Evolutionary conservation across 2,113 vertebrate genomes (phyloP).

Genomic region (Lagopus leucura): DNA sequence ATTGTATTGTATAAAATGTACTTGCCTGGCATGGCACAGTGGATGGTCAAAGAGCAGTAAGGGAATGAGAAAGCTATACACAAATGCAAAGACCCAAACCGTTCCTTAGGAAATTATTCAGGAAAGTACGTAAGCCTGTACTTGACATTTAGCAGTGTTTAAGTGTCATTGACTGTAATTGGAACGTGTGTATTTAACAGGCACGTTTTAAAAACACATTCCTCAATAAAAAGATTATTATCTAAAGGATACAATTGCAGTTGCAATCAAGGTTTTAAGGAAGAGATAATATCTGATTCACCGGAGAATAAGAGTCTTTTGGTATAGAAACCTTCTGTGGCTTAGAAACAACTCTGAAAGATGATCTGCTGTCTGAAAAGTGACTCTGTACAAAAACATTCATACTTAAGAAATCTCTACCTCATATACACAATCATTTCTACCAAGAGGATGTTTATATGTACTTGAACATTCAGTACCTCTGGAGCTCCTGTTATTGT

Average conservation of each 20-base stretch:
- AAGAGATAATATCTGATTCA: neutral
- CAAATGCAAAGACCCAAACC: neutral
- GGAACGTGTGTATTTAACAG: neutral
- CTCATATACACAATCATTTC: neutral
- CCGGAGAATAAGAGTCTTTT: neutral
- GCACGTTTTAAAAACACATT: neutral
- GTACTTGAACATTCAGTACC: neutral
- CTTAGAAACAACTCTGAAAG: neutral
- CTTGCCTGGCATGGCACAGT: neutral
- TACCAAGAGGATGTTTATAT: neutral
- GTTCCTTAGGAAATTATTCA: neutral
- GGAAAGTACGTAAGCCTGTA: neutral
- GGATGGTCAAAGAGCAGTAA: neutral
- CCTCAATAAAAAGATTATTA: conserved; percentile 6
- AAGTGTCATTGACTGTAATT: neutral
- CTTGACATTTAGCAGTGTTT: conserved; percentile 34
- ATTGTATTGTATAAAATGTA: neutral
- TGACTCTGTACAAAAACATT: neutral
- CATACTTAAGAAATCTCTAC: neutral
- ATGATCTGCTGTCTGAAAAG: conserved; percentile 23
- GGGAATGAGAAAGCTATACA: neutral
- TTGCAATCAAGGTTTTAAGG: neutral
- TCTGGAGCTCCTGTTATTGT: neutral
- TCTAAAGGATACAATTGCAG: neutral
- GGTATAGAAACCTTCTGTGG: neutral